Base-by-base conservation (phyloP, 2,888 invertebrate genomes). In the Morinoia aosen region DNA sequence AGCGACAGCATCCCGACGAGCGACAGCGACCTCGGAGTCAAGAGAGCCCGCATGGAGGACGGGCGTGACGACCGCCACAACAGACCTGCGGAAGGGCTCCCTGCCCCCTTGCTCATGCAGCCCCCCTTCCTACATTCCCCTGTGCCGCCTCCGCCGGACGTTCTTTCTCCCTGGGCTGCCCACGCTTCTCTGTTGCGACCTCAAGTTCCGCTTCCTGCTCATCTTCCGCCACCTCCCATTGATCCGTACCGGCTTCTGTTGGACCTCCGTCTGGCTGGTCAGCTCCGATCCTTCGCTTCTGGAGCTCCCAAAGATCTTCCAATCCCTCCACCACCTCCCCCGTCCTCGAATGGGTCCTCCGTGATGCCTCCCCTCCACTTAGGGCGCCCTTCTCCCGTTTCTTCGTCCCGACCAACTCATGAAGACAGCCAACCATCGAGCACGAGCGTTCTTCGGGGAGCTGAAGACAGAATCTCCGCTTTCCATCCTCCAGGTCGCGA, bases 191-290 rank as follows among this genome's bases (percentile, higher is more conserved):
- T 96, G 40, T 95, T 96, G 57, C 96, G 96, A 48, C 96, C 96
- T 58, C 96, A 96, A 93, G 96, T 96, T 58, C 96, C 96, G 25
- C 94, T 96, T 94, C 96, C 96, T 14, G 96, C 96, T 76, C 96
- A 96, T 57, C 95, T 96, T 11, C 96, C 96, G 58, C 96, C 96
- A 64, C 95, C 95, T 16, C 96, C 96, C 88, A 90, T 96, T 48
- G 96, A 96, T 91, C 96, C 96, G 10, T 96, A 96, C 95, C 95
- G 96, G 57, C 93, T 96, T 58, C 96, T 96, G 48, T 94, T 96
- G 93, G 96, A 96, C 90, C 94, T 96, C 91, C 95, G 96, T 39
- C 95, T 96, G 58, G 96, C 96, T 0, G 96, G 96, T 11, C 96
- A 96, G 93, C 93, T 96, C 33, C 94, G 96, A 88, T 96, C 96